phyloP scores from a whole-genome alignment of 2,113 vertebrate species.

The Urocitellus parryii region DNA sequence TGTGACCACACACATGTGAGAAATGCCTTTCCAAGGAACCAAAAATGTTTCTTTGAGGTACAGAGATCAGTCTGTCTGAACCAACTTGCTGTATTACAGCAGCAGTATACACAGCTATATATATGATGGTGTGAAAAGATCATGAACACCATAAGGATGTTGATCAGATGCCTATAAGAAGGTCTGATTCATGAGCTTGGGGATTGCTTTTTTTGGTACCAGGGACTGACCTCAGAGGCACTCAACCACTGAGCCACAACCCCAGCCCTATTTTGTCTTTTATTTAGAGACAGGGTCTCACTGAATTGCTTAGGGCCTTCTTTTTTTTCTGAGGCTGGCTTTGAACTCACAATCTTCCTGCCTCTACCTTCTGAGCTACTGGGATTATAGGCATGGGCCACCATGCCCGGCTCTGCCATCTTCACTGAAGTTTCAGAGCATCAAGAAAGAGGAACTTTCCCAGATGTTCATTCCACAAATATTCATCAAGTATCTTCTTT shows the following conservation, averaged over 20 bases:
- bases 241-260: too few relatives aligned
- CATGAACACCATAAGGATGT: background rate
- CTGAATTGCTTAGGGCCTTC: too few relatives aligned
- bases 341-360: too few relatives aligned
- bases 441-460: background rate
- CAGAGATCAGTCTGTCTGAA: background rate
- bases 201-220: too few relatives aligned
- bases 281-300: too few relatives aligned
- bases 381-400: too few relatives aligned
- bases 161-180: background rate
- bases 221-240: too few relatives aligned
- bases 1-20: background rate
- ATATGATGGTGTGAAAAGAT: background rate
- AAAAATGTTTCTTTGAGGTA: background rate
- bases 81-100: background rate
- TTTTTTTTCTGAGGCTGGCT: too few relatives aligned
- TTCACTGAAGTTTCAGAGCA: background rate
- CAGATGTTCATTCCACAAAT: background rate
- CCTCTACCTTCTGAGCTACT: too few relatives aligned
- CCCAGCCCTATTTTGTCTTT: too few relatives aligned
- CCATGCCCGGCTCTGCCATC: background rate
- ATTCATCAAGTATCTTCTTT: background rate
- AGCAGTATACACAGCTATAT: background rate
- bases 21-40: background rate
- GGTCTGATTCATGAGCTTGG: background rate